Conservation (phyloP, 2,797 vertebrate species). For the Acanthiza pusilla region DNA sequence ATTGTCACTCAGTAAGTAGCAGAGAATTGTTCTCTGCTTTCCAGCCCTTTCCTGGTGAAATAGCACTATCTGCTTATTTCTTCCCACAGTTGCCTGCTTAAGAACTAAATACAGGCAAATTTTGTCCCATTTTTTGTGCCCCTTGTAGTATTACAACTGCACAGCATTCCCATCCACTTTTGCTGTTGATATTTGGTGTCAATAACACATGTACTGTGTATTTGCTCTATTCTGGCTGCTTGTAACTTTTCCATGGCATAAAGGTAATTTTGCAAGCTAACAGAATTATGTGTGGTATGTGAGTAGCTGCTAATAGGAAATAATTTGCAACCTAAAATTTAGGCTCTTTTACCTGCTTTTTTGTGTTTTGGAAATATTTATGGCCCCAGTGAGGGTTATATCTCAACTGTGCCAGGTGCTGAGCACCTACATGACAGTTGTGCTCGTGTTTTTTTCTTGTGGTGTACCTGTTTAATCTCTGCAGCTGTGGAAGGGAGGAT, state of each 20-base stretch:
- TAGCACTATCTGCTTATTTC: background rate
- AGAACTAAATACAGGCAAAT: background rate
- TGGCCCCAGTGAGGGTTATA: background rate
- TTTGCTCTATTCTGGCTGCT: background rate
- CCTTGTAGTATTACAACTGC: background rate
- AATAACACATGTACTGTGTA: accelerated
- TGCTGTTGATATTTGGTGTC: background rate
- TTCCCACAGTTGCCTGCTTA: background rate
- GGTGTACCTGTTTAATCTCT: background rate
- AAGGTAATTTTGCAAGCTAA: background rate
- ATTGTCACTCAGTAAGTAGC: background rate
- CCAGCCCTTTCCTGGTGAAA: background rate
- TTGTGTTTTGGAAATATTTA: background rate
- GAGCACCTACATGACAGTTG: background rate
- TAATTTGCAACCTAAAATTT: background rate
- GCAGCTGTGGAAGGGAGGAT: background rate
- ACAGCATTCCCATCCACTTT: background rate
- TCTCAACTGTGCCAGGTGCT: background rate
- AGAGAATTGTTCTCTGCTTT: background rate
- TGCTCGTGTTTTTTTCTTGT: accelerated
- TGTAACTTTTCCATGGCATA: background rate
- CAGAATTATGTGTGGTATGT: background rate
- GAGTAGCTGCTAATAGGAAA: background rate
- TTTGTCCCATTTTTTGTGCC: background rate
- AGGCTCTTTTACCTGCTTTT: background rate